Base-by-base conservation (phyloP, 1,140 invertebrate species). In the Aporrectodea caliginosa region DNA sequence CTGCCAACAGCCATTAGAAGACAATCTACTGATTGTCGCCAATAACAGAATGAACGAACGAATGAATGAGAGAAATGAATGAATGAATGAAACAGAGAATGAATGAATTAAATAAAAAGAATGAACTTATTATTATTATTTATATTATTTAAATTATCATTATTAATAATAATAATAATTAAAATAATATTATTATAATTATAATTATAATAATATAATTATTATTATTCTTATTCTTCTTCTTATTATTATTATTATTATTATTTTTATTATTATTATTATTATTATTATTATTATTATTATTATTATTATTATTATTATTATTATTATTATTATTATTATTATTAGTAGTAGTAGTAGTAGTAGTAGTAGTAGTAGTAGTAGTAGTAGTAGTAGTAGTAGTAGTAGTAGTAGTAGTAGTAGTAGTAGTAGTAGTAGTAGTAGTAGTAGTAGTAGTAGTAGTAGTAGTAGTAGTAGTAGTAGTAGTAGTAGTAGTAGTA, bases 381-480 rank as follows among this genome's bases (percentile, higher is more conserved):
- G 2, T 12, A 31, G 29, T 14, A 16, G n/a, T 14, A 69, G 58
- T 69, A 69, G 58, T 69, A 69, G 58, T 69, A 69, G 58, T 69
- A 69, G 58, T 69, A 69, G 58, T 69, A 69, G 58, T 69, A 69
- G 58, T 69, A 69, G 58, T 69, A 69, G 58, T 69, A 69, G 58
- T 69, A 69, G 58, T 69, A 69, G 58, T 69, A 69, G 58, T 69
- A 69, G 58, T 69, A 69, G 58, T 69, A 69, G 58, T 69, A 69
- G 58, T 69, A 69, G 58, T 69, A 69, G 58, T 69, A 69, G 58
- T 69, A 69, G 58, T 69, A 69, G 58, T 69, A 69, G 58, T 69
- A 69, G 58, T 69, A 69, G 58, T 69, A 69, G 58, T 69, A 69
- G 58, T 69, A 69, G 58, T 69, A 69, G 58, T 69, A 69, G 58